phyloP scores from a whole-genome alignment of 2,113 vertebrate genomes.

The Pangasianodon gigas region DNA sequence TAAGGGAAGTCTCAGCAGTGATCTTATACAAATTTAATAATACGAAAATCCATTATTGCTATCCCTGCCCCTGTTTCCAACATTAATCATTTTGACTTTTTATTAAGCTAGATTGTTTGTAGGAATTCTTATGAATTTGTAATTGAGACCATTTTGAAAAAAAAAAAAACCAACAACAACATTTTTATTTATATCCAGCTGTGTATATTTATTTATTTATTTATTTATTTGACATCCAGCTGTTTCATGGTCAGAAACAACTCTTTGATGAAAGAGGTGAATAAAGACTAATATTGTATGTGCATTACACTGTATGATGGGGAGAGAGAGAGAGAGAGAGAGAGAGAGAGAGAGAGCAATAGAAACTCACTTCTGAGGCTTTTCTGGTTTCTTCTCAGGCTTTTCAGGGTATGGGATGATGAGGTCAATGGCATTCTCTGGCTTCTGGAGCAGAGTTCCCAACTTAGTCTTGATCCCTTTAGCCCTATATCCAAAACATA shows the following conservation, averaged over 20 bases:
- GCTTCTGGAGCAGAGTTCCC: slow-evolving; percentile 92
- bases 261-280: not conserved
- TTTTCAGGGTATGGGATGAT: slow-evolving; percentile 90
- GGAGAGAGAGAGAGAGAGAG: not conserved
- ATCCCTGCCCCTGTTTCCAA: not conserved
- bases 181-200: not conserved
- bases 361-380: slow-evolving; percentile 86
- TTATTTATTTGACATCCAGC: slow-evolving; percentile 8
- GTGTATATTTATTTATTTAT: not conserved
- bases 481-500: slow-evolving; percentile 76
- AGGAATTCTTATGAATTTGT: not conserved
- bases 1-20: not conserved
- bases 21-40: not conserved
- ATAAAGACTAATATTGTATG: not conserved
- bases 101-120: not conserved
- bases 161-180: too few species aligned
- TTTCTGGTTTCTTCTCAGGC: slow-evolving; percentile 85
- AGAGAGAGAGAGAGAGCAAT: not conserved
- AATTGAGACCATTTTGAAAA: not conserved
- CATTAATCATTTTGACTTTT: not conserved
- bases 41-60: not conserved
- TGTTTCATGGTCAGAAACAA: not conserved
- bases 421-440: slow-evolving; percentile 84
- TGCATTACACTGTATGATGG: not conserved
- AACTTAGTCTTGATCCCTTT: slow-evolving; percentile 96